phyloP scores from a whole-genome alignment of 37 sponge, comb jelly and placozoan species.

The Axinella damicornis region DNA sequence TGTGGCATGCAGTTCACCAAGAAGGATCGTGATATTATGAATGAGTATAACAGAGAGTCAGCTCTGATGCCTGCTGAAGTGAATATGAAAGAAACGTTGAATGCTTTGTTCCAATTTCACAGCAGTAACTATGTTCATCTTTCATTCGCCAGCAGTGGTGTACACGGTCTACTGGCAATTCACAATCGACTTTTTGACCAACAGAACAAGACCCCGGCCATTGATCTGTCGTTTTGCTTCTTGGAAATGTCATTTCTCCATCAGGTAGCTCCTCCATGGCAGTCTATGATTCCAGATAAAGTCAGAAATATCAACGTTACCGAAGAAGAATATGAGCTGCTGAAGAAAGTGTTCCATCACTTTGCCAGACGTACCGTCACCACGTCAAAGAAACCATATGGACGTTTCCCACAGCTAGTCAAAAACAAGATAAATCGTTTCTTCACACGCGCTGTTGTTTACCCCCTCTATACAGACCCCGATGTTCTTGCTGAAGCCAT shows the following conservation, averaged over 20 bases:
- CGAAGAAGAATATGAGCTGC: slow-evolving; percentile 23
- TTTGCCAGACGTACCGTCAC: slow-evolving; percentile 15
- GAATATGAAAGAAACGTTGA: background rate
- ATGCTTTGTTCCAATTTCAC: background rate
- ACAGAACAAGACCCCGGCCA: slow-evolving; percentile 1
- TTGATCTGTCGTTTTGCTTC: slow-evolving; percentile 23
- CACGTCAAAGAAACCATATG: background rate
- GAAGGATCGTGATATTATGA: too few species aligned
- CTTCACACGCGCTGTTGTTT: slow-evolving; percentile 25
- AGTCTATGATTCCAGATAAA: background rate
- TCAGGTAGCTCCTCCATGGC: background rate
- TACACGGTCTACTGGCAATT: background rate
- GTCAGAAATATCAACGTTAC: background rate
- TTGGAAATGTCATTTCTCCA: background rate
- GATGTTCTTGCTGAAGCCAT: background rate
- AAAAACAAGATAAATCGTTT: background rate
- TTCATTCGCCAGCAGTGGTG: too few species aligned
- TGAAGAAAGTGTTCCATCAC: slow-evolving; percentile 10
- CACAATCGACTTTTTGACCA: slow-evolving; percentile 10
- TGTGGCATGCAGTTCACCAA: too few species aligned
- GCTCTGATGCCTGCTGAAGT: background rate
- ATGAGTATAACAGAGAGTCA: background rate
- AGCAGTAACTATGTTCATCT: too few species aligned
- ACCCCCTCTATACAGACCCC: slow-evolving; percentile 10
- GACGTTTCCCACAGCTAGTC: background rate